Percentiles rank a stretch among this genome's conserved stretches.
Evolutionary conservation across 2,888 invertebrate species (phyloP).

Genomic region (Lasiommata megera): DNA sequence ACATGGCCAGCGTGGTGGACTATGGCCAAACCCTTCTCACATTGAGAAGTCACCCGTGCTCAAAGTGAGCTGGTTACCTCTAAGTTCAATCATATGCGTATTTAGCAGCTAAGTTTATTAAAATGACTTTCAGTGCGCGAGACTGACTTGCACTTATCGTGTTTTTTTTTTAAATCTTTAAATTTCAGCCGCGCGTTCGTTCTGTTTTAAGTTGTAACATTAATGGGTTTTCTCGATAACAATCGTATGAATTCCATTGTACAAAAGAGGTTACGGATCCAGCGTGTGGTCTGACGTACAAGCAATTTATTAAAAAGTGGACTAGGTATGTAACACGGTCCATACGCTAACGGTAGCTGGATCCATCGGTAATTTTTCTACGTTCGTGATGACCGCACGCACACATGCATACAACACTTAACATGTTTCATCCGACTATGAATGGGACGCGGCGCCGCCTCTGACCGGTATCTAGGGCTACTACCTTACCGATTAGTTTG

Average conservation of each 20-base stretch:
- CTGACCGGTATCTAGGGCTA: constrained; percentile 7
- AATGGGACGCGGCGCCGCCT: constrained; percentile 20
- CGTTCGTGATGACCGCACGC: constrained; percentile 10
- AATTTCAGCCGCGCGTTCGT: constrained; percentile 36
- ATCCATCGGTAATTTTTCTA: constrained; percentile 23
- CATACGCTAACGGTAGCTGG: constrained; percentile 32
- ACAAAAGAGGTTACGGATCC: constrained; percentile 57
- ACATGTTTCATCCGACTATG: constrained; percentile 24
- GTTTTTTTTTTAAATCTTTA: constrained; percentile 20
- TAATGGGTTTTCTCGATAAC: constrained; percentile 55
- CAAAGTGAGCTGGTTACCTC: too few species aligned
- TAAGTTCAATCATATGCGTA: too few species aligned
- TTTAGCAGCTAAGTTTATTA: too few species aligned
- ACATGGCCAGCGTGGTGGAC: too few species aligned
- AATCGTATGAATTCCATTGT: constrained; percentile 47
- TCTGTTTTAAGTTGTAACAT: constrained; percentile 47
- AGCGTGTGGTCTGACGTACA: constrained; percentile 47
- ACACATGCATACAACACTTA: constrained; percentile 14
- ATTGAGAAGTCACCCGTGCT: too few species aligned
- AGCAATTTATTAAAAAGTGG: constrained; percentile 44
- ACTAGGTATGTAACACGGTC: constrained; percentile 27
- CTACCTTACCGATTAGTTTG: too few species aligned
- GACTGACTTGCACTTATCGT: constrained; percentile 25
- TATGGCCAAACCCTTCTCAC: too few species aligned
- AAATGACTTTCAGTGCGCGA: too few species aligned